phyloP scores from a whole-genome alignment of 1,140 invertebrate species.

The Bactericera cockerelli region DNA sequence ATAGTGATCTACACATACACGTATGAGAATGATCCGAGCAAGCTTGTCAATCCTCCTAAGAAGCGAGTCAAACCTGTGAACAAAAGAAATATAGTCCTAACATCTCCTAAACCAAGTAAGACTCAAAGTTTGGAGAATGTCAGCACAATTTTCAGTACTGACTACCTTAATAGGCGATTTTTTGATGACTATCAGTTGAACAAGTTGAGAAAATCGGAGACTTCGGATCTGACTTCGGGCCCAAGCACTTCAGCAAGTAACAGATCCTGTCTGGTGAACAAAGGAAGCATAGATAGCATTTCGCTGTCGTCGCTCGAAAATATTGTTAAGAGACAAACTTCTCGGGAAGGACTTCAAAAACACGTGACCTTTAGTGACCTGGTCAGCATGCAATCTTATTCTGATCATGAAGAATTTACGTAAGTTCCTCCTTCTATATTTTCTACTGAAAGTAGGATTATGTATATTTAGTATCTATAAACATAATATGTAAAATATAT shows the following conservation, averaged over 20 bases:
- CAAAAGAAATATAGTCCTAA: background rate
- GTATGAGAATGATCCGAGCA: background rate
- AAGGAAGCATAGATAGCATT: too few relatives aligned
- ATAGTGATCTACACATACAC: constrained; percentile 1
- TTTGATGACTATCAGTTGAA: constrained; percentile 2
- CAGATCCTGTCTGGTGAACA: too few relatives aligned
- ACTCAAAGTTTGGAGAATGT: constrained; percentile 5
- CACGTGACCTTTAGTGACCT: constrained; percentile 2
- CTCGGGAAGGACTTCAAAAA: background rate
- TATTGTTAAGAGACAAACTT: background rate
- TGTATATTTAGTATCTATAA: too few relatives aligned
- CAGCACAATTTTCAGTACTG: background rate
- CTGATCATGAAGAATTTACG: background rate
- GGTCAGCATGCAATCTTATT: background rate
- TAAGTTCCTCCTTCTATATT: background rate
- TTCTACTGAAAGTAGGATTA: too few relatives aligned
- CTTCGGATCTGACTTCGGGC: too few relatives aligned
- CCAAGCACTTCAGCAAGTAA: too few relatives aligned
- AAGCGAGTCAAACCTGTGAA: background rate
- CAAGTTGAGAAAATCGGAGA: too few relatives aligned
- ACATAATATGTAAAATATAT: too few relatives aligned
- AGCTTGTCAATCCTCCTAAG: background rate
- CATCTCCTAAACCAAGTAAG: background rate
- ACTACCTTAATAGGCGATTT: background rate
- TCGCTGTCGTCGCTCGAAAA: too few relatives aligned